A percentile compares a stretch with the other conserved stretches of the same genome.
Conservation (phyloP, 37 sponge, comb jelly and placozoan genomes). For the Dysidea cf. avara region DNA sequence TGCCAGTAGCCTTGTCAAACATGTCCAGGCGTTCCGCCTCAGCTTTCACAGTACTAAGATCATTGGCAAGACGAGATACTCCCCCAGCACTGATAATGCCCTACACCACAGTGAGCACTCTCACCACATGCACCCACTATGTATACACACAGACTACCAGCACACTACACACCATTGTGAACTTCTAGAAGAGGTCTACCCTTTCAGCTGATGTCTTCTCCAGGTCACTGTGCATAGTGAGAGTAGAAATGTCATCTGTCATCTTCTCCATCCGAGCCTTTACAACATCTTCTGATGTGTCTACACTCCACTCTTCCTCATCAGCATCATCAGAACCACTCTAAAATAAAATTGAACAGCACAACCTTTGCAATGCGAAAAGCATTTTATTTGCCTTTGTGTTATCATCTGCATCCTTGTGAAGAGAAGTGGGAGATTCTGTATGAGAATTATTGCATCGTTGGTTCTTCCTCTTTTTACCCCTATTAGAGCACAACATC, state of each 20-base stretch:
- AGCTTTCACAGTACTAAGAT: constrained; percentile 62
- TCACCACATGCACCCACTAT: too few species aligned
- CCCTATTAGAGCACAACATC: constrained; percentile 1
- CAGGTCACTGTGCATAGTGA: constrained; percentile 63
- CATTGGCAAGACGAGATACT: constrained; percentile 27
- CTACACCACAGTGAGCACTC: too few species aligned
- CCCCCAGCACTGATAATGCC: constrained; percentile 56
- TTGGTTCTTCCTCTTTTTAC: constrained; percentile 20
- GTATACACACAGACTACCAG: too few species aligned
- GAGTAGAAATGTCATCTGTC: constrained; percentile 39
- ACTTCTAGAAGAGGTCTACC: constrained; percentile 86
- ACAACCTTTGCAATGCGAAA: too few species aligned
- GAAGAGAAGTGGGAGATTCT: constrained; percentile 3
- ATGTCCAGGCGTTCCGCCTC: constrained; percentile 96
- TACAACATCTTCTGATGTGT: constrained; percentile 81
- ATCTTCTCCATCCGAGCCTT: constrained; percentile 68
- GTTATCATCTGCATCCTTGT: neutral
- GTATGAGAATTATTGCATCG: constrained; percentile 39
- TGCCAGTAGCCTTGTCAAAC: constrained; percentile 87
- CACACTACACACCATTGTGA: constrained; percentile 56
- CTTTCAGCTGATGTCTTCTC: constrained; percentile 69
- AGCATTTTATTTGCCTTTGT: constrained; percentile 4
- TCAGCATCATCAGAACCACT: constrained; percentile 27
- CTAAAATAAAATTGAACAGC: too few species aligned
- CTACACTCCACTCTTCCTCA: constrained; percentile 90